These are phyloP conservation scores for Chiroxiphia lanceolata DNA, from an alignment of 2,797 vertebrate species.

Conservation along the genomic window DNA sequence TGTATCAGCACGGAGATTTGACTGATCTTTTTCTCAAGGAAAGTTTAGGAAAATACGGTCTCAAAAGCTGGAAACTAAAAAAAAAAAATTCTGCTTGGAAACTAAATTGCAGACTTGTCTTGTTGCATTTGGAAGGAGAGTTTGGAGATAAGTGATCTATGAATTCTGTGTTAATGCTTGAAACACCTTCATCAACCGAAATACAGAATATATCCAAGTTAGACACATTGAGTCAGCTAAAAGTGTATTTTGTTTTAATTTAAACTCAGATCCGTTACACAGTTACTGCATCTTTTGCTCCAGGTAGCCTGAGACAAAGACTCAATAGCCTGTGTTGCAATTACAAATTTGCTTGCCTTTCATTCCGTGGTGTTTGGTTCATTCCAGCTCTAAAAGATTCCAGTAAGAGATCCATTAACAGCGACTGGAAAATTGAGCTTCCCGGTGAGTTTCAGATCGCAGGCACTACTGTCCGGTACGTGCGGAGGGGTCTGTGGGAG, in stretches of 20 bases:
- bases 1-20: neutral
- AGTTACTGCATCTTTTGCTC: neutral
- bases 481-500: constrained; percentile 95
- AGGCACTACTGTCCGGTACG: constrained; percentile 93
- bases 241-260: neutral
- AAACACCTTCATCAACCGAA: neutral
- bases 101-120: neutral
- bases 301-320: neutral
- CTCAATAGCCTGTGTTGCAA: neutral
- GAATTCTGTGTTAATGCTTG: neutral
- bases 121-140: neutral
- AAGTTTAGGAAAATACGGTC: neutral
- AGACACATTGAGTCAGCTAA: neutral
- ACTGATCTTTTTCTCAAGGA: neutral
- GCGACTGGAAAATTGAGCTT: constrained; percentile 98
- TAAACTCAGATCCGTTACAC: neutral
- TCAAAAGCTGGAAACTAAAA: neutral
- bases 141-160: neutral
- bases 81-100: neutral
- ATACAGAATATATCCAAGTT: neutral
- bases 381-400: constrained; percentile 92
- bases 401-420: constrained; percentile 93
- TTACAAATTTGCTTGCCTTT: neutral
- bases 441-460: constrained; percentile 97
- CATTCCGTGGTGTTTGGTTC: constrained; percentile 1